Conservation (phyloP, 2,888 invertebrate species). For the Therioaphis trifolii region DNA sequence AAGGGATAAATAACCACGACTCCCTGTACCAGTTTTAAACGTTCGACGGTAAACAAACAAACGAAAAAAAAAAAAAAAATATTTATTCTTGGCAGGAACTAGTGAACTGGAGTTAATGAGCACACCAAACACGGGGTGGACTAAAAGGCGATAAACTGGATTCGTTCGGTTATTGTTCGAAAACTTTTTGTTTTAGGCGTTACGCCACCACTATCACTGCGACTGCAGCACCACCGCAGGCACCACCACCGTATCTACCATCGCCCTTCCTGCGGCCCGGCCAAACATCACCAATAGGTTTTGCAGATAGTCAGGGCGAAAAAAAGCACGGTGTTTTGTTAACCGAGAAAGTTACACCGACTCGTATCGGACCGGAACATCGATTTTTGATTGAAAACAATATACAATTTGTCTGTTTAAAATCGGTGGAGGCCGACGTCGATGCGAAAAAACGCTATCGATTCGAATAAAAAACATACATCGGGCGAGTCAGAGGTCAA, state of each 20-base stretch:
- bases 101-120: no score
- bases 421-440: not conserved
- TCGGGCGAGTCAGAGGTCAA: not conserved
- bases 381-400: conserved; percentile 47
- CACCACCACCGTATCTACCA: no score
- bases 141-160: not conserved
- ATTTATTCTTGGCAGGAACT: no score
- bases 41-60: no score
- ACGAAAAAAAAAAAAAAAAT: no score
- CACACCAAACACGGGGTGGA: not conserved
- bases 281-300: not conserved
- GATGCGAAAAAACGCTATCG: conserved; percentile 30
- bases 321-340: not conserved
- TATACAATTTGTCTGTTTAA: conserved; percentile 18
- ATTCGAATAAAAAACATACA: conserved; percentile 3
- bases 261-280: not conserved
- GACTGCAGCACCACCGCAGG: no score
- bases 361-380: conserved; percentile 4
- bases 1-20: no score
- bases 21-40: no score
- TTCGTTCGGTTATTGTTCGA: conserved; percentile 1
- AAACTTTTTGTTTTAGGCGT: conserved; percentile 7
- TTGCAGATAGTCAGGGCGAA: not conserved
- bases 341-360: not conserved
- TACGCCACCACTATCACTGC: not conserved